Conservation (phyloP, 2,113 vertebrate species). For the Smithornis capensis region DNA sequence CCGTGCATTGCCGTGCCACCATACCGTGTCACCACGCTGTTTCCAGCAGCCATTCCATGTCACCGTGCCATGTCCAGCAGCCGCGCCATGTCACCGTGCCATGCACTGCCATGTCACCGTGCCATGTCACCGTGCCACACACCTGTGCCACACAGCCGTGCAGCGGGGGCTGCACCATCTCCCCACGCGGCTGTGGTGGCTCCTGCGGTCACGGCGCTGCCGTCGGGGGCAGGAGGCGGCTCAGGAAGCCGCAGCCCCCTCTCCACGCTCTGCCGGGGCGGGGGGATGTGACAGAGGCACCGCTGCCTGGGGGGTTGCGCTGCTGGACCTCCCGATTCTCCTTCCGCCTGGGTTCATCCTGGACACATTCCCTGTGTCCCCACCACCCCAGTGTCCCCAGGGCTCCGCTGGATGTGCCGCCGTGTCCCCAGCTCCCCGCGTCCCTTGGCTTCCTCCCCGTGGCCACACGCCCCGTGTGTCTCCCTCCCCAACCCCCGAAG, state of each 20-base stretch:
- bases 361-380: not conserved
- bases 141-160: not conserved
- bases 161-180: not conserved
- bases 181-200: not conserved
- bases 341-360: accelerated
- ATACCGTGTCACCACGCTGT: not conserved
- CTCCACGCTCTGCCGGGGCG: not conserved
- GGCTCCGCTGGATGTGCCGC: no score
- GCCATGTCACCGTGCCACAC: not conserved
- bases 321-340: not conserved
- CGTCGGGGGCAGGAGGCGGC: not conserved
- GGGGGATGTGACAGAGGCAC: no score
- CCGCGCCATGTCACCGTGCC: not conserved
- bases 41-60: not conserved
- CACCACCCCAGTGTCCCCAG: not conserved
- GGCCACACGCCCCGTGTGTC: not conserved
- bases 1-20: not conserved
- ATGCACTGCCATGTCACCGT: not conserved
- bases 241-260: constrained; percentile 30
- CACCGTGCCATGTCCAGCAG: not conserved
- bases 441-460: not conserved
- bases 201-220: not conserved
- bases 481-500: accelerated
- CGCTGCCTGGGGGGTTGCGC: accelerated
- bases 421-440: not conserved